Base-by-base conservation (phyloP, 2,888 invertebrate species). In the Petrophora chlorosata region DNA sequence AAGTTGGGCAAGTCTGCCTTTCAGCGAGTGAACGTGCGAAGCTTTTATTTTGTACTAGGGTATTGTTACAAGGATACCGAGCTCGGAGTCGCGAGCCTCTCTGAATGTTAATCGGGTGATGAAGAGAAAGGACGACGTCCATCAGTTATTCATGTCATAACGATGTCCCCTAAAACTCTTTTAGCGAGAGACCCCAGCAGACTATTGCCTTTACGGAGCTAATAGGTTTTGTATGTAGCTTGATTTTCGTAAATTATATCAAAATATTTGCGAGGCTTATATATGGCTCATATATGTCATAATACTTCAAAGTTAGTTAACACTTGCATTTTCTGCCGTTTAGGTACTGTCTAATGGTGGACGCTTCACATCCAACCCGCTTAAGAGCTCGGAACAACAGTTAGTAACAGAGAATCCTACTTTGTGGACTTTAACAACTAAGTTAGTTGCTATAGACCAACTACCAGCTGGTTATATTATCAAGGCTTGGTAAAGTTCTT, bases 51-150 rank as follows among this genome's bases (percentile, higher is more conserved):
- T 76, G 80, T 79, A 72, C 71, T 62, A 70, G 63, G 76, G 82
- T 79, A 85, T 85, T 87, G 86, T 85, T 82, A 79, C 82, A 75
- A 76, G 79, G 83, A 81, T 78, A 78, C 75, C 65, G 76, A 82
- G 82, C 79, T 32, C 33, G 70, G 67, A 76, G 79, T 76, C 70
- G 74, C 65, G 69, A 73, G 76, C 75, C 65, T 71, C 70, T 71
- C 74, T 81, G 88, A 88, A 88, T 89, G 85, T 79, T 85, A 89
- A 88, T 88, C 77, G 79, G 74, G 73, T 71, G 70, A 70, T 73
- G 76, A 76, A 74, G 79, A 76, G 75, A 70, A 70, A 70, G 78
- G 73, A 67, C 78, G 69, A 50, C 76, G 76, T 78, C 82, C 82
- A 85, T 85, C 83, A 81, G 82, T 81, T 77, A 85, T 86, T 85